Evolutionary conservation across 2,888 invertebrate species (phyloP), one percentile per base, ranked within the genome.

Genomic region (Xanthorhoe designata): DNA sequence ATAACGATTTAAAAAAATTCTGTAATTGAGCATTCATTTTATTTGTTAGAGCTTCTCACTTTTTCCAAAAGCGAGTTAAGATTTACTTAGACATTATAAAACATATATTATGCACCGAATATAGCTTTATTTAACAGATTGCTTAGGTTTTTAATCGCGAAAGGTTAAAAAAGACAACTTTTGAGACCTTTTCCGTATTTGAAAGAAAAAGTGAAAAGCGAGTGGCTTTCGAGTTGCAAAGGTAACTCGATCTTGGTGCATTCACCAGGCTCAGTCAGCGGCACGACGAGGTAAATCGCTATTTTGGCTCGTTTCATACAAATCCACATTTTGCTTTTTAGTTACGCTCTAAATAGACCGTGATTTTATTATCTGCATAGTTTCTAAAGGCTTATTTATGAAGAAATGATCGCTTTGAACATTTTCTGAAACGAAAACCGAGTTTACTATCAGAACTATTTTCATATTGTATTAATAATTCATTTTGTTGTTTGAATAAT

Each of bases 221-320:
- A 69, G 47, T 66, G 35, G 17, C 2, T 24, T 61, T 49, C 53
- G 69, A 72, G 66, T 72, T 64, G 5, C 54, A 47, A 60, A 76
- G 64, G 81, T 85, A 82, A 51, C 42, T 32, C 50, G 45, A 49
- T 63, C 67, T 70, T 59, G 74, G 79, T 81, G 82, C 84, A 83
- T 84, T 84, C 80, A 82, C 82, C 78, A 84, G 77, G 78, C 75
- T 75, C 75, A 73, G 76, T 76, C 75, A 72, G 71, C 73, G 72
- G 67, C 68, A 63, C 68, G 74, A 64, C 68, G 72, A 74, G 74
- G 68, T 76, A 71, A 75, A 68, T 64, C 68, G 69, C 66, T 73
- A 73, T 74, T 72, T 75, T 75, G 75, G 64, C 64, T 71, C 64
- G 61, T 68, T 73, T 71, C 61, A 64, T 69, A 69, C 69, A 66